Evolutionary conservation across 2,113 vertebrate species (phyloP).

Genomic region (Microcebus murinus): DNA sequence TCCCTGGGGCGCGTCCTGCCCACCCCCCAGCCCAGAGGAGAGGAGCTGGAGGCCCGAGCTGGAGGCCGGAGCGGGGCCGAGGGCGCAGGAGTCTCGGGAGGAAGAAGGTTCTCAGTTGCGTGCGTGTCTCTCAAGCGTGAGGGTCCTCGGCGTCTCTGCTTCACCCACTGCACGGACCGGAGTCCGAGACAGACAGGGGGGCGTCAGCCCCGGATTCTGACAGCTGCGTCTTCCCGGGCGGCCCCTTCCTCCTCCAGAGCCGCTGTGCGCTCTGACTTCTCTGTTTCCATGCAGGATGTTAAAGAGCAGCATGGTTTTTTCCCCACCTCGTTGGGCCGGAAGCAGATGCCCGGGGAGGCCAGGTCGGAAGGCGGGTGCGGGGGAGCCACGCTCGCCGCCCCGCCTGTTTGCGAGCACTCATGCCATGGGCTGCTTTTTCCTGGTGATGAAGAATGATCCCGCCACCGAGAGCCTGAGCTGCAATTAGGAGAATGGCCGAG

Average conservation of each 20-base stretch:
- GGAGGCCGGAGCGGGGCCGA: background rate
- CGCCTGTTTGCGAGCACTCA: slow-evolving; percentile 49
- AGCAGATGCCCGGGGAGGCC: background rate
- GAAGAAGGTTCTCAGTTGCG: accelerated
- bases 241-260: background rate
- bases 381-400: background rate
- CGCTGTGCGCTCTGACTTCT: background rate
- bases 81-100: background rate
- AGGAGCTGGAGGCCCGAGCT: background rate
- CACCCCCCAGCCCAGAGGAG: accelerated
- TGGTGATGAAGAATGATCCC: accelerated
- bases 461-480: slow-evolving; percentile 72
- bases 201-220: accelerated
- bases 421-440: background rate
- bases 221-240: accelerated
- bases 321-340: background rate
- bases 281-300: background rate
- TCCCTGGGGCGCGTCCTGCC: accelerated
- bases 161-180: no score
- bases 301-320: no score
- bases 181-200: background rate
- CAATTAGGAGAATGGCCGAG: slow-evolving; percentile 75
- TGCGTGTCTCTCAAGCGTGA: background rate
- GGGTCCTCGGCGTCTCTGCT: no score
- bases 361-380: accelerated